phyloP scores from a whole-genome alignment of 2,888 invertebrate genomes.

The Euzophera pinguis region DNA sequence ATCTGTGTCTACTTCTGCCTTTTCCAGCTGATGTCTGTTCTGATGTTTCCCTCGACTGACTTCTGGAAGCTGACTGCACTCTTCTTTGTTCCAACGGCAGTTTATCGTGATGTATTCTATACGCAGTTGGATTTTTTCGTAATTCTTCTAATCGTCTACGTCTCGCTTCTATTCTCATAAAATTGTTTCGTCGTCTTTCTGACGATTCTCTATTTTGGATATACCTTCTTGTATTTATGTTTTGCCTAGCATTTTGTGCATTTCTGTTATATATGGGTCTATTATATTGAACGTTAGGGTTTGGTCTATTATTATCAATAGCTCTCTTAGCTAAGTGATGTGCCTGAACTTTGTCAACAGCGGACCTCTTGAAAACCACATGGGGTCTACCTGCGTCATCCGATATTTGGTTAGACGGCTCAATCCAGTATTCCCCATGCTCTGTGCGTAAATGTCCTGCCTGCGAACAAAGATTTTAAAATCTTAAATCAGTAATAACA shows the following conservation, averaged over 20 bases:
- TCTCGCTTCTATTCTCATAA: constrained; percentile 48
- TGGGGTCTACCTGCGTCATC: constrained; percentile 78
- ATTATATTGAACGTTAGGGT: constrained; percentile 43
- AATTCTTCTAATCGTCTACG: constrained; percentile 54
- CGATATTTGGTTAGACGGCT: constrained; percentile 81
- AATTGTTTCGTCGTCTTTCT: constrained; percentile 61
- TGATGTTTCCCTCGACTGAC: constrained; percentile 50
- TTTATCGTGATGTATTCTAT: constrained; percentile 53
- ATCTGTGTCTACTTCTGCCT: constrained; percentile 41
- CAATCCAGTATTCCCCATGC: constrained; percentile 85
- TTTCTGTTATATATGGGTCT: constrained; percentile 68
- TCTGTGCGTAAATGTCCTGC: constrained; percentile 84
- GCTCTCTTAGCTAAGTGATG: constrained; percentile 60
- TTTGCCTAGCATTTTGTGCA: constrained; percentile 52
- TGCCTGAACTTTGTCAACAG: constrained; percentile 73
- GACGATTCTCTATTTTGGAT: constrained; percentile 81
- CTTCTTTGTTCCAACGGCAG: constrained; percentile 59
- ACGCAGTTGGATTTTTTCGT: constrained; percentile 61
- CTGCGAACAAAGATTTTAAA: constrained; percentile 53
- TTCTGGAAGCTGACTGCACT: constrained; percentile 39
- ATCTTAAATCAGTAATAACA: background rate
- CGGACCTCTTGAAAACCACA: constrained; percentile 84
- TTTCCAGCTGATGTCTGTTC: constrained; percentile 36
- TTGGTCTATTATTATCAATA: constrained; percentile 35
- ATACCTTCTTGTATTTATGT: constrained; percentile 69